phyloP scores from a whole-genome alignment of 2,113 vertebrate species.

The Hypomesus transpacificus region DNA sequence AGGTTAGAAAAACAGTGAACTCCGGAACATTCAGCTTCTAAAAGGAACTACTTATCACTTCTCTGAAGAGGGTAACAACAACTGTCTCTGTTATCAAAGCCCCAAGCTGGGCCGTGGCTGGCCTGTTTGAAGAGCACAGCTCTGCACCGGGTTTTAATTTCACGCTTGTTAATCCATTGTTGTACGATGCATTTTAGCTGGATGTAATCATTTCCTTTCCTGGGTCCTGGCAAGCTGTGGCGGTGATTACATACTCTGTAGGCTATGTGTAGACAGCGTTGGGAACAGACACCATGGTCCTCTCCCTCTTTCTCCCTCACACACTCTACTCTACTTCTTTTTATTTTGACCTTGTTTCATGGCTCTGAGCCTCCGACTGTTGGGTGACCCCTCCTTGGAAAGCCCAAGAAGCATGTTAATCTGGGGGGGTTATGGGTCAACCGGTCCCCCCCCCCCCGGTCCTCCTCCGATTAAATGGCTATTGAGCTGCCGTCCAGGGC shows the following conservation, averaged over 20 bases:
- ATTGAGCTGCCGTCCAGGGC: slow-evolving; percentile 31
- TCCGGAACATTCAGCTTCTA: neutral
- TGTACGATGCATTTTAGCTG: slow-evolving; percentile 76
- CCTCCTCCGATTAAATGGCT: slow-evolving; percentile 44
- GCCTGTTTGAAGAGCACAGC: slow-evolving; percentile 53
- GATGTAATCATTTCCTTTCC: slow-evolving; percentile 83
- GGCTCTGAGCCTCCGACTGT: slow-evolving; percentile 45
- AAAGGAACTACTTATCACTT: slow-evolving; percentile 39
- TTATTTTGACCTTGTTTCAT: slow-evolving; percentile 63
- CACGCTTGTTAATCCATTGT: slow-evolving; percentile 75
- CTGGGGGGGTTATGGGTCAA: slow-evolving; percentile 14
- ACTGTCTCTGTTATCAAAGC: slow-evolving; percentile 21
- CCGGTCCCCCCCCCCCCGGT: slow-evolving; percentile 15
- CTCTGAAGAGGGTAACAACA: slow-evolving; percentile 31
- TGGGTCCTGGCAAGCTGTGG: slow-evolving; percentile 67
- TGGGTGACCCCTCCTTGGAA: slow-evolving; percentile 60
- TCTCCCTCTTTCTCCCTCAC: slow-evolving; percentile 3
- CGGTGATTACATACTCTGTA: slow-evolving; percentile 72
- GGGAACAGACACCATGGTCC: slow-evolving; percentile 62
- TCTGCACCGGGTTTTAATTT: slow-evolving; percentile 77
- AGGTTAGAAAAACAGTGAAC: slow-evolving; percentile 20
- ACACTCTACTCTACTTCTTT: slow-evolving; percentile 5
- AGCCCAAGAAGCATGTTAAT: slow-evolving; percentile 47
- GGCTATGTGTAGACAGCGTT: slow-evolving; percentile 66
- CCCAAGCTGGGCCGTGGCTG: neutral